Base-by-base conservation (phyloP, 1,140 invertebrate species). In the Paralvinella palmiformis region DNA sequence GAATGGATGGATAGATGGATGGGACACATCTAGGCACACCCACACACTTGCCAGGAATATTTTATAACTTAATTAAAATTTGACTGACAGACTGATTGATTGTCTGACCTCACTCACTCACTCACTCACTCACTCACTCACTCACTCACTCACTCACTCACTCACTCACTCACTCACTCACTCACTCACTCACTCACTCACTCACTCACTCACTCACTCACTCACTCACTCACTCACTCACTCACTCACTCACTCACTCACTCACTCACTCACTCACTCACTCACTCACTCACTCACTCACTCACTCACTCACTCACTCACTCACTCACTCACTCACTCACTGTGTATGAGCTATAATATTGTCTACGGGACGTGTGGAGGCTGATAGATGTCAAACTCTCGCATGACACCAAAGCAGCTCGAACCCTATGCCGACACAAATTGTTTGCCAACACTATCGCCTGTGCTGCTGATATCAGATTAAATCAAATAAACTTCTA, bases 101-200 rank as follows among this genome's bases (percentile, higher is more conserved):
- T 48, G n/a, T 48, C 45, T 4, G n/a, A 22, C 45, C 3, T 15
- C 45, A 15, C 3, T 4, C 45, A 48, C 45, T 48, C 45, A 48
- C 45, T 48, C 15, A 48, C 45, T 3, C 45, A 48, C 45, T 48
- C 45, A 48, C 45, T 48, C 45, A 48, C 45, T 48, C 45, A 48
- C 45, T 48, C 45, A 48, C 45, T 48, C 45, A 48, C 45, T 48
- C 45, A 3, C 45, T 48, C 15, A 48, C 45, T 48, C 45, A 48
- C 15, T 48, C 45, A 48, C 45, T 48, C 45, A 48, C 15, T 48
- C 45, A 48, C 45, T 48, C 3, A 48, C 45, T 3, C 45, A 48
- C 15, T 15, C 45, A 48, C 45, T 48, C 15, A 48, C 15, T 48
- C 45, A 3, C 45, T 4, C 45, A 48, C 15, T 48, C 45, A 48